Evolutionary conservation across 1,140 invertebrate species (phyloP).

Genomic region (Monomorium pharaonis): DNA sequence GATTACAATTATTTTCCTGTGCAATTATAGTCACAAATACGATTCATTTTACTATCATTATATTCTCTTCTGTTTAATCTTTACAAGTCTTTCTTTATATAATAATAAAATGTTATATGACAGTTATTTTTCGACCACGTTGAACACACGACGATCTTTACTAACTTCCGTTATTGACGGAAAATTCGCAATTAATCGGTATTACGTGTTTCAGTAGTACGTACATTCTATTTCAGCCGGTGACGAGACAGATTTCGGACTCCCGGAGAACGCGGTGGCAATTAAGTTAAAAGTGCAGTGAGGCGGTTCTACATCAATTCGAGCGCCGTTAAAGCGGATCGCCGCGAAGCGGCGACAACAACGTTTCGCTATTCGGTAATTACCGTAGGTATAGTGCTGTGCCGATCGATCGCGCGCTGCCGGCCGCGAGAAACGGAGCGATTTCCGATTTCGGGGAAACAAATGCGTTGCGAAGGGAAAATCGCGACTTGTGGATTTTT

Average conservation of each 20-base stretch:
- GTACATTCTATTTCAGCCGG: neutral
- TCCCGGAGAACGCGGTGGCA: too few species aligned
- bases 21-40: too few species aligned
- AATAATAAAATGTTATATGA: too few species aligned
- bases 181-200: neutral
- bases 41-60: too few species aligned
- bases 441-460: slow-evolving; percentile 3
- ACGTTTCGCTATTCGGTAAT: slow-evolving; percentile 23
- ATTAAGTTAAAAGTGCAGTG: neutral
- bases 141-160: neutral
- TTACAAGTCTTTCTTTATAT: too few species aligned
- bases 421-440: neutral
- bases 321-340: neutral
- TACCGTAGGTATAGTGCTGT: neutral
- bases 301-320: neutral
- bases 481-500: neutral
- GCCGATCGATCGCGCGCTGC: too few species aligned
- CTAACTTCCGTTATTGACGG: neutral
- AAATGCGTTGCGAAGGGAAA: neutral
- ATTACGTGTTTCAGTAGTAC: neutral
- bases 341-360: neutral
- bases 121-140: too few species aligned
- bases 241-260: neutral
- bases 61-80: too few species aligned
- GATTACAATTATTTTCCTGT: too few species aligned